Conservation (phyloP, 2,797 vertebrate genomes). For the Eidolon dupreanum region DNA sequence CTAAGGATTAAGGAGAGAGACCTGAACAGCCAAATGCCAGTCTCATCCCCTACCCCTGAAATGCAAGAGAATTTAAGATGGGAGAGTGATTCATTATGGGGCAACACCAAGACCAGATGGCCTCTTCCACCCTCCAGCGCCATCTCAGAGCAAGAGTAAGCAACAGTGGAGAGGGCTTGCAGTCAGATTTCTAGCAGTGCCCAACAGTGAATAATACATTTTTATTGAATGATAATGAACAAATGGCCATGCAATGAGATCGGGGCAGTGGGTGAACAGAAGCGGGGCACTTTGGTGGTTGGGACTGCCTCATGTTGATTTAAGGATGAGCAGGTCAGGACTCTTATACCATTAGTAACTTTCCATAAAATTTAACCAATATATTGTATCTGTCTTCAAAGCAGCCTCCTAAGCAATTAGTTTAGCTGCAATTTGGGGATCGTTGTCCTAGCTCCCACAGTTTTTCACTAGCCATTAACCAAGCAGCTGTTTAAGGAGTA, state of each 20-base stretch:
- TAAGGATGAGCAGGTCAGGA: not conserved
- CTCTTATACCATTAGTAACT: not conserved
- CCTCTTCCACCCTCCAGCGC: not conserved
- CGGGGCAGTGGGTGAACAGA: not conserved
- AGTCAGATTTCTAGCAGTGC: not conserved
- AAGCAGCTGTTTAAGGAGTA: conserved; percentile 47
- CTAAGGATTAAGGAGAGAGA: not conserved
- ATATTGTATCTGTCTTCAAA: conserved; percentile 32
- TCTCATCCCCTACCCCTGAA: not conserved
- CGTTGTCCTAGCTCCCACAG: conserved; percentile 7
- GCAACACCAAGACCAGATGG: not conserved
- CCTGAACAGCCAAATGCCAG: not conserved
- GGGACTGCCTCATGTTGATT: not conserved
- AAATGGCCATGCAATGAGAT: not conserved
- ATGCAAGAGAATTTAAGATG: not conserved
- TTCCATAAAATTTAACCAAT: not conserved
- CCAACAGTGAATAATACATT: not conserved
- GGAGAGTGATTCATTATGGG: not conserved
- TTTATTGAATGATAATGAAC: not conserved
- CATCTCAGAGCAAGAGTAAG: not conserved
- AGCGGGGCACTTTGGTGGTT: fast-evolving
- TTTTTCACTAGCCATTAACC: conserved; percentile 66
- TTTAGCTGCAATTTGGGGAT: conserved; percentile 36
- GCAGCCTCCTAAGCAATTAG: conserved; percentile 60
- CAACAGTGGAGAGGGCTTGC: not conserved